phyloP scores from a whole-genome alignment of 2,888 invertebrate genomes.

The Dione juno region DNA sequence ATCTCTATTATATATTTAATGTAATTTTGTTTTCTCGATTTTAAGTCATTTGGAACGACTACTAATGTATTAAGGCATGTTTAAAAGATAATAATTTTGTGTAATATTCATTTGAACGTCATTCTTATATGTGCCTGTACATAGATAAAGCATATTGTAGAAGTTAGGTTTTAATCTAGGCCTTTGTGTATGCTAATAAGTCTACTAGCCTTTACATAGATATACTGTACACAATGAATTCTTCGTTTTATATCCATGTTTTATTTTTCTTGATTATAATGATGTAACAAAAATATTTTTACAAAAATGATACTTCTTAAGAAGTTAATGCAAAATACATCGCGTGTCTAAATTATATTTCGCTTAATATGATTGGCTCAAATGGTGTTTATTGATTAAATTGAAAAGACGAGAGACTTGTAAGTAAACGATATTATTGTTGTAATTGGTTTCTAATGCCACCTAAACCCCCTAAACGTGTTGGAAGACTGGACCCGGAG shows the following conservation, averaged over 20 bases:
- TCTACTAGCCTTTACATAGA: constrained; percentile 33
- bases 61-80: not conserved
- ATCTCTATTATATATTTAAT: constrained; percentile 77
- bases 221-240: constrained; percentile 20
- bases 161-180: constrained; percentile 42
- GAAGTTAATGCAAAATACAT: not conserved
- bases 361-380: constrained; percentile 18
- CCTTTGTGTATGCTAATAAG: constrained; percentile 40
- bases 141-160: constrained; percentile 21
- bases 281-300: not conserved
- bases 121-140: not conserved
- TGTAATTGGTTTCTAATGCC: constrained; percentile 84
- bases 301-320: not conserved
- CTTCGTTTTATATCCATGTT: constrained; percentile 1
- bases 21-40: constrained; percentile 52
- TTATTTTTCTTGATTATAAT: not conserved
- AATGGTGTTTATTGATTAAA: constrained; percentile 43
- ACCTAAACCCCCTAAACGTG: constrained; percentile 83
- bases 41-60: not conserved
- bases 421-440: constrained; percentile 64
- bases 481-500: constrained; percentile 78
- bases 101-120: constrained; percentile 22
- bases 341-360: not conserved
- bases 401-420: constrained; percentile 45
- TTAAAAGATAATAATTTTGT: not conserved